Base-by-base conservation (phyloP, 2,113 vertebrate genomes). In the Mesitornis unicolor region DNA sequence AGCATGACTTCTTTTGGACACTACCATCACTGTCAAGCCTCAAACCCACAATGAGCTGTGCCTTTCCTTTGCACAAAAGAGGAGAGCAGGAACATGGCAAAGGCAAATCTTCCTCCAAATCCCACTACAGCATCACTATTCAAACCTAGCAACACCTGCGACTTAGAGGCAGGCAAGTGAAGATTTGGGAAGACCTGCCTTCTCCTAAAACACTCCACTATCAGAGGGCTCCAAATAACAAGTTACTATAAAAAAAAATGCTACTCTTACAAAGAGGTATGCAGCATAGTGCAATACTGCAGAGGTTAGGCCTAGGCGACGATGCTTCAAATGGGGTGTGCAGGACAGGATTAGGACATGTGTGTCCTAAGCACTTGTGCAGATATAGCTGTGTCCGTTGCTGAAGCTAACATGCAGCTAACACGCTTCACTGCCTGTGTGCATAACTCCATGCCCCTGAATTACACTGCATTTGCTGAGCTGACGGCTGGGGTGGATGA, bases 361-460 rank as follows among this genome's bases (percentile, higher is more conserved):
- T n/a, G n/a, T n/a, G n/a, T n/a, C n/a, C n/a, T n/a, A n/a, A n/a
- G n/a, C n/a, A n/a, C n/a, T n/a, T n/a, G n/a, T n/a, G n/a, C n/a
- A n/a, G n/a, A n/a, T n/a, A n/a, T 2, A 11, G 38, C 56, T 8
- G 31, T 9, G 51, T 1, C 53, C 67, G 2, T 0, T 16, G 33
- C 51, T 38, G 64, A 12, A 21, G 10, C 42, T 14, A 40, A 18
- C 29, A 4, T 0, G 3, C 48, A 60, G 73, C 10, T 22, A 10
- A 2, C 1, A 2, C 43, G 6, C 29, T 12, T 13, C 42, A 4
- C 29, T 43, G 43, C 43, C 81, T 14, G 33, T 0, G 28, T 43
- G 31, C 51, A n/a, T 26, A 60, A 5, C 4, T 3, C 40, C 51
- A 6, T 42, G 4, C 24, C 9, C 14, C 21, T 29, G 3, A 25